Percentiles rank a stretch among this genome's conserved stretches.
phyloP scores from a whole-genome alignment of 2,113 vertebrate genomes.

The Ophiodon elongatus region DNA sequence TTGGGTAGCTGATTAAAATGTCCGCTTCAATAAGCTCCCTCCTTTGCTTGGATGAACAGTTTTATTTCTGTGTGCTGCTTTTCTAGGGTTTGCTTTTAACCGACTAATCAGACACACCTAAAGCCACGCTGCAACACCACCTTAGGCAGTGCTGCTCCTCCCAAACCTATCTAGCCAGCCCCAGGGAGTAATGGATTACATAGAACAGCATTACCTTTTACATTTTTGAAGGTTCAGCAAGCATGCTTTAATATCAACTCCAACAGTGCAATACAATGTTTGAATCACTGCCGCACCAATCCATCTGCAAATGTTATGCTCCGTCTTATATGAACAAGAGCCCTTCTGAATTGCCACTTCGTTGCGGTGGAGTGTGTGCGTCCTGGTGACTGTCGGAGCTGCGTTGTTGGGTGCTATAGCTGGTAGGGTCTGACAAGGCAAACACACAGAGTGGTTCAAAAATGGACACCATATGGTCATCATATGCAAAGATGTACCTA shows the following conservation, averaged over 20 bases:
- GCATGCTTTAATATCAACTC: constrained; percentile 26
- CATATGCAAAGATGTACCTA: too few relatives aligned
- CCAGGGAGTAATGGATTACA: constrained; percentile 35
- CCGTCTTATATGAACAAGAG: constrained; percentile 11
- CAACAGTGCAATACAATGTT: neutral
- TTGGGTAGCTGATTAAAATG: constrained; percentile 77
- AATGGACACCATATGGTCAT: neutral
- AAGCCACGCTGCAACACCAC: constrained; percentile 36
- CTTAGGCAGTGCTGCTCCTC: constrained; percentile 1
- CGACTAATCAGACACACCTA: constrained; percentile 56
- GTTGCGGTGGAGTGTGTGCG: neutral
- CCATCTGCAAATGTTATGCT: constrained; percentile 19
- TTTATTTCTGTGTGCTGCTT: constrained; percentile 59
- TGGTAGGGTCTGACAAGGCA: neutral
- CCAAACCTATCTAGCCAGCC: constrained; percentile 19
- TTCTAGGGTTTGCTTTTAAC: constrained; percentile 58
- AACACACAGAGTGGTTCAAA: neutral
- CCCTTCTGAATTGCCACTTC: neutral
- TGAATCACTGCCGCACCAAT: neutral
- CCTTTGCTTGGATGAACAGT: constrained; percentile 65
- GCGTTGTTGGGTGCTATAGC: neutral
- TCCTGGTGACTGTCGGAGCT: neutral
- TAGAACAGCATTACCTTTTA: neutral
- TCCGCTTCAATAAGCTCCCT: constrained; percentile 68
- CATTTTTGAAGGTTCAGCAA: neutral